A percentile compares a stretch with the other conserved stretches of the same genome.
Evolutionary conservation across 2,888 invertebrate genomes (phyloP).

Genomic region (Steinernema scapterisci): DNA sequence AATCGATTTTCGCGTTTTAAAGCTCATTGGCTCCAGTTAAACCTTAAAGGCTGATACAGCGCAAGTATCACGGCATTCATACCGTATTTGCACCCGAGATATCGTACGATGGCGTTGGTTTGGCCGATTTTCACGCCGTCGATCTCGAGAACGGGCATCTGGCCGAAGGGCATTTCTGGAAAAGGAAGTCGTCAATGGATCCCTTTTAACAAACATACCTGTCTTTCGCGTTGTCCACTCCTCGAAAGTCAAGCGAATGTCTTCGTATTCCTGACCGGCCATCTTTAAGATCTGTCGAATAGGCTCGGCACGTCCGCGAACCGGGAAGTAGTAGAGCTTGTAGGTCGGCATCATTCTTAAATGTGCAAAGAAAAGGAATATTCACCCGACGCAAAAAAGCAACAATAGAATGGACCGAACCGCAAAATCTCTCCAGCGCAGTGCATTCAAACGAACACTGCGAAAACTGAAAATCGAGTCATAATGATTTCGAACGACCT

Average conservation of each 20-base stretch:
- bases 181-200: no score
- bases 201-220: constrained; percentile 35
- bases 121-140: background rate
- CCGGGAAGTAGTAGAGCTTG: constrained; percentile 54
- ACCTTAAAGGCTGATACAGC: constrained; percentile 35
- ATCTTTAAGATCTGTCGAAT: constrained; percentile 55
- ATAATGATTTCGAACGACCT: no score
- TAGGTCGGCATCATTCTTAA: constrained; percentile 39
- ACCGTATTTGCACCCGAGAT: background rate
- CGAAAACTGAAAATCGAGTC: no score
- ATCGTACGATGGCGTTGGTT: background rate
- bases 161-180: background rate
- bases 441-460: no score
- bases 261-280: constrained; percentile 49
- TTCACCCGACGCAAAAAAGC: no score
- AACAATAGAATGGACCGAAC: no score
- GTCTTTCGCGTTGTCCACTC: constrained; percentile 54
- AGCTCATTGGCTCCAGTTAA: constrained; percentile 49
- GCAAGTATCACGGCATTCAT: background rate
- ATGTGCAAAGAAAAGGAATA: background rate
- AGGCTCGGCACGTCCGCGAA: constrained; percentile 54
- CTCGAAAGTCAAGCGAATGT: constrained; percentile 50
- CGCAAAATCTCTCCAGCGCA: no score
- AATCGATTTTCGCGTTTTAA: constrained; percentile 55
- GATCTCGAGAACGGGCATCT: background rate